phyloP scores from a whole-genome alignment of 2,888 invertebrate species.

The Lissocephala sabroskyi region DNA sequence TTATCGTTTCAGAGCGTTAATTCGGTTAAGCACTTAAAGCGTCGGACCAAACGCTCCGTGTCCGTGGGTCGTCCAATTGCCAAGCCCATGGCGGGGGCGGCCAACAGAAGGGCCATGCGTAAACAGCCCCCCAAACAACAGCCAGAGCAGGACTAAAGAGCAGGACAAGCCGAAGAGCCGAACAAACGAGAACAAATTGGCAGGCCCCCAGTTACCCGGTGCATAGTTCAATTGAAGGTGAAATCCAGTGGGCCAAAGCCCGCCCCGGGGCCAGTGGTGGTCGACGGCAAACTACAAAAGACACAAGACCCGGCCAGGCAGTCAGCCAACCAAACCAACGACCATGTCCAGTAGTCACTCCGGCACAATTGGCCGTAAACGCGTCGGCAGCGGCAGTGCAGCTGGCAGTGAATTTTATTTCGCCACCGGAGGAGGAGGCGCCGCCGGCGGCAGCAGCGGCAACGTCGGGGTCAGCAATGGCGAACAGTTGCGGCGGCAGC shows the following conservation, averaged over 20 bases:
- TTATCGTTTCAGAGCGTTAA: slow-evolving; percentile 63
- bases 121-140: slow-evolving; percentile 18
- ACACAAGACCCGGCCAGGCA: slow-evolving; percentile 1
- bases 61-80: neutral
- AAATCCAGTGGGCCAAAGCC: slow-evolving; percentile 10
- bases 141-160: slow-evolving; percentile 3
- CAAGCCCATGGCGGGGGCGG: neutral
- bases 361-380: slow-evolving; percentile 72
- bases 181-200: slow-evolving; percentile 30
- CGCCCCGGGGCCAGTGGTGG: neutral
- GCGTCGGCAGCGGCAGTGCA: slow-evolving; percentile 68
- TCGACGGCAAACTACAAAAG: neutral
- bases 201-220: slow-evolving; percentile 32
- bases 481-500: slow-evolving; percentile 73
- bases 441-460: slow-evolving; percentile 10
- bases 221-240: slow-evolving; percentile 53
- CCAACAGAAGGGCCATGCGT: slow-evolving; percentile 21
- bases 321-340: slow-evolving; percentile 54
- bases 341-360: slow-evolving; percentile 73
- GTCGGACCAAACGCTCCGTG: slow-evolving; percentile 1
- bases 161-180: neutral
- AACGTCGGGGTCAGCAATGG: slow-evolving; percentile 54
- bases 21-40: slow-evolving; percentile 62
- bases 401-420: slow-evolving; percentile 69
- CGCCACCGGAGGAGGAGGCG: slow-evolving; percentile 48